Evolutionary conservation across 1,140 invertebrate genomes (phyloP).

Genomic region (Muscidifurax raptorellus): DNA sequence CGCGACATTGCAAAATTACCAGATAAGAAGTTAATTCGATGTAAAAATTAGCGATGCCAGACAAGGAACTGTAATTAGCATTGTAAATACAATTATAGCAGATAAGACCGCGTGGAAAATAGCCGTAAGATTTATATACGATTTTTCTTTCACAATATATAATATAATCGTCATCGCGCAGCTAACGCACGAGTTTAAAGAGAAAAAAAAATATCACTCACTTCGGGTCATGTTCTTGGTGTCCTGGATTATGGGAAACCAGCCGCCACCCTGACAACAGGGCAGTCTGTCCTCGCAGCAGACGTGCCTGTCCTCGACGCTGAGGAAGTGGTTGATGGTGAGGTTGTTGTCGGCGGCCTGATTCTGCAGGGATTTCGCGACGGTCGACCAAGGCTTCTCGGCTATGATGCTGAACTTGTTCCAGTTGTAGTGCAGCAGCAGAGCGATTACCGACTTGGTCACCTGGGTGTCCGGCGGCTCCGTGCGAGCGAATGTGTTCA

Average conservation of each 20-base stretch:
- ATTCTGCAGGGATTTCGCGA: constrained; percentile 84
- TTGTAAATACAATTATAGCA: constrained; percentile 14
- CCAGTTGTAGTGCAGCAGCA: constrained; percentile 94
- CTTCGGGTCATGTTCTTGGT: constrained; percentile 93
- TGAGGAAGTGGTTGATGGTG: constrained; percentile 85
- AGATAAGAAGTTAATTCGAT: constrained; percentile 58
- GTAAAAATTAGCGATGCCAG: constrained; percentile 58
- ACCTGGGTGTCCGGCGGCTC: constrained; percentile 96
- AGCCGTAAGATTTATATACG: no score
- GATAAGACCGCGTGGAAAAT: no score
- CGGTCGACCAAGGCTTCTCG: constrained; percentile 86
- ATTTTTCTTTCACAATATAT: no score
- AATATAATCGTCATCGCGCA: no score
- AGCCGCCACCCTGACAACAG: constrained; percentile 86
- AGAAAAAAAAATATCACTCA: constrained; percentile 73
- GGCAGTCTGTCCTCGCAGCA: constrained; percentile 84
- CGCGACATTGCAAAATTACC: neutral
- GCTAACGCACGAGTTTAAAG: no score
- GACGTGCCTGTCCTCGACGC: constrained; percentile 81
- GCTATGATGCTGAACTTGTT: constrained; percentile 95
- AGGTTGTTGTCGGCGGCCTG: constrained; percentile 85
- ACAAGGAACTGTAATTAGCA: constrained; percentile 15
- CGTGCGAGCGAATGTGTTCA: constrained; percentile 94
- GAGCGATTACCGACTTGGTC: constrained; percentile 93
- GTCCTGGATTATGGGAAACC: constrained; percentile 90